A percentile compares a stretch with the other conserved stretches of the same genome.
Evolutionary conservation across 2,797 vertebrate species (phyloP).

Genomic region (Karalla daura): DNA sequence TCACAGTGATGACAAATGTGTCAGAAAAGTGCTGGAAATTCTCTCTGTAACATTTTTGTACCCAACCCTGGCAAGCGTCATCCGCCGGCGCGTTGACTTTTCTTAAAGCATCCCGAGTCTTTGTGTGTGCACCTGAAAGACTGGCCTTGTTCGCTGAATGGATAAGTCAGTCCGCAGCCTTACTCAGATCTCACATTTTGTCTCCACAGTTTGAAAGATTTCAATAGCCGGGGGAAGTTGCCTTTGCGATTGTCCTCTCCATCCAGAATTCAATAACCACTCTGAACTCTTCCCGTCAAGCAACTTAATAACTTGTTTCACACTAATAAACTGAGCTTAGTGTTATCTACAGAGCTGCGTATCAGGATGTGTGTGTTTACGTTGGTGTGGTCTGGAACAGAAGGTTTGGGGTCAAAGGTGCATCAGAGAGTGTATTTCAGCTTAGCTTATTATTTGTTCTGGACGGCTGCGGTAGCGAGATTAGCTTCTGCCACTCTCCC

Average conservation of each 20-base stretch:
- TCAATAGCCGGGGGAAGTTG: conserved; percentile 6
- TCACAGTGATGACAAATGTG: no score
- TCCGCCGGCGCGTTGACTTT: background rate
- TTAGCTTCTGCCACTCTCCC: conserved; percentile 29
- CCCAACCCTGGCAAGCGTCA: background rate
- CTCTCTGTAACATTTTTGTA: background rate
- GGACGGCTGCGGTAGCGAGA: conserved; percentile 18
- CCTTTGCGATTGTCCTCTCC: background rate
- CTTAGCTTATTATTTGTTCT: conserved; percentile 23
- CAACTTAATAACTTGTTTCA: background rate
- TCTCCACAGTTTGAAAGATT: conserved; percentile 16
- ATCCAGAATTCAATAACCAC: conserved; percentile 14
- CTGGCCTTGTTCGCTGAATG: conserved; percentile 35
- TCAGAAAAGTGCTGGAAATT: no score
- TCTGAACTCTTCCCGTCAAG: conserved; percentile 3
- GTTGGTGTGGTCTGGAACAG: conserved; percentile 5
- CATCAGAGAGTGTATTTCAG: background rate
- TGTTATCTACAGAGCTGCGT: background rate
- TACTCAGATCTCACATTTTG: background rate
- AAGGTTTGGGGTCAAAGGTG: conserved; percentile 18
- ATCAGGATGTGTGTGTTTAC: background rate
- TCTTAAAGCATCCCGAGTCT: background rate
- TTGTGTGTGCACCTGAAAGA: conserved; percentile 22
- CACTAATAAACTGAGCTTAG: conserved; percentile 6
- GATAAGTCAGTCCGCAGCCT: conserved; percentile 10